phyloP scores from a whole-genome alignment of 2,797 vertebrate genomes.

The Erethizon dorsatum region DNA sequence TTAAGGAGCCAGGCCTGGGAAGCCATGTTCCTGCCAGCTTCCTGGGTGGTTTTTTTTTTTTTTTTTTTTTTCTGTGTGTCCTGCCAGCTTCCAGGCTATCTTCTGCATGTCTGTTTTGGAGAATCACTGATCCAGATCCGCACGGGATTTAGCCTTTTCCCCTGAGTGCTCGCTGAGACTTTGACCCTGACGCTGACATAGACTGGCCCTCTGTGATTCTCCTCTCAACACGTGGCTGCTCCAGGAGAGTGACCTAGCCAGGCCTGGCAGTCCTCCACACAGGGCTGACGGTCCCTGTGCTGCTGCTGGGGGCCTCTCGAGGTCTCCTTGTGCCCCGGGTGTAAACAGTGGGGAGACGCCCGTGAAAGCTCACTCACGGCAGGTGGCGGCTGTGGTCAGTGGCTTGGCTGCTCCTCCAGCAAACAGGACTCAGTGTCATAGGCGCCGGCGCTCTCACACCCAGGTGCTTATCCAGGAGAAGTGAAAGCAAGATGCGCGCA shows the following conservation, averaged over 20 bases:
- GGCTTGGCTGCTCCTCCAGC: not conserved
- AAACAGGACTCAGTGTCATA: not conserved
- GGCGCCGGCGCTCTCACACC: not conserved
- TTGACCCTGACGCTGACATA: accelerated
- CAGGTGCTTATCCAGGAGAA: not conserved
- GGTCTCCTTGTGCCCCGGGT: accelerated
- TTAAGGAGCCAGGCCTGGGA: not conserved
- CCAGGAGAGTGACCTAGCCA: not conserved
- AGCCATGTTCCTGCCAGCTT: not conserved
- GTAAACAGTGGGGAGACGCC: not conserved
- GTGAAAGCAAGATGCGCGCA: not conserved
- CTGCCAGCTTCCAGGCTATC: not conserved
- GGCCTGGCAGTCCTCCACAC: not conserved
- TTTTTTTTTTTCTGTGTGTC: not conserved
- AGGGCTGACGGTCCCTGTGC: accelerated
- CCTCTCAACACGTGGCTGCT: accelerated
- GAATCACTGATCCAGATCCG: accelerated
- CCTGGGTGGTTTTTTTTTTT: no score
- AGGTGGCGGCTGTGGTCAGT: not conserved
- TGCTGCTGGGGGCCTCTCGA: accelerated
- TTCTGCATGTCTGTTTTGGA: not conserved
- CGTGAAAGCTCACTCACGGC: not conserved
- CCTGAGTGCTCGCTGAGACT: not conserved
- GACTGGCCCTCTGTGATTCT: not conserved
- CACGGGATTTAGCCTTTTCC: not conserved